Evolutionary conservation across 2,113 vertebrate genomes (phyloP), one percentile per base, ranked within the genome.

Genomic region (Tretioscincus oriximinensis): DNA sequence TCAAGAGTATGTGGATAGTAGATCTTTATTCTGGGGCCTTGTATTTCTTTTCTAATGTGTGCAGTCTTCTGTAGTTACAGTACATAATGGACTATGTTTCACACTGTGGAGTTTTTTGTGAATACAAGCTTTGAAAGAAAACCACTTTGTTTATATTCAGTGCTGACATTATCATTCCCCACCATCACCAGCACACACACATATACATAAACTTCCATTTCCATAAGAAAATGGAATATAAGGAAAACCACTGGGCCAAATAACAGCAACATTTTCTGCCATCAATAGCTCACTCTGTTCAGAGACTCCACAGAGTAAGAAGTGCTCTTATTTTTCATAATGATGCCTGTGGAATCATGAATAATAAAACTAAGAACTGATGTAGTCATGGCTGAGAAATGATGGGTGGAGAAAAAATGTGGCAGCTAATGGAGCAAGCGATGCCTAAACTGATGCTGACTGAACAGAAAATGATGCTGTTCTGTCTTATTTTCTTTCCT

Each of bases 351-450:
- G 12, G 49, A 78, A 78, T 76, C 74, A 76, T 76, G 74, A 76
- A 76, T 64, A 28, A 18, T n/a, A 65, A 78, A 68, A 58, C 18
- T 68, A 41, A 76, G 74, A 65, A 41, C 35, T 76, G 24, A 76
- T 65, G 26, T 45, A 65, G 61, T 76, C 61, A 76, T 76, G 60
- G 65, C 76, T 68, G 76, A 29, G 76, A 68, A 78, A 78, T 77
- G 63, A 54, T 35, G 45, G 20, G 65, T 76, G 41, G 76, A 54
- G 47, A 54, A 67, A 54, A 28, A 28, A 76, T 64, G 74, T 76
- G 24, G 45, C 9, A 65, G 60, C n/a, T 76, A 41, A 64, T 47
- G 58, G 60, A 76, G 24, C 60, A 35, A 54, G 20, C 14, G 47
- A 77, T 77, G 64, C 45, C 64, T 67, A 16, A 77, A 28, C 64